Evolutionary conservation across 2,113 vertebrate genomes (phyloP), one percentile per base, ranked within the genome.

Genomic region (Urocynchramus pylzowi): DNA sequence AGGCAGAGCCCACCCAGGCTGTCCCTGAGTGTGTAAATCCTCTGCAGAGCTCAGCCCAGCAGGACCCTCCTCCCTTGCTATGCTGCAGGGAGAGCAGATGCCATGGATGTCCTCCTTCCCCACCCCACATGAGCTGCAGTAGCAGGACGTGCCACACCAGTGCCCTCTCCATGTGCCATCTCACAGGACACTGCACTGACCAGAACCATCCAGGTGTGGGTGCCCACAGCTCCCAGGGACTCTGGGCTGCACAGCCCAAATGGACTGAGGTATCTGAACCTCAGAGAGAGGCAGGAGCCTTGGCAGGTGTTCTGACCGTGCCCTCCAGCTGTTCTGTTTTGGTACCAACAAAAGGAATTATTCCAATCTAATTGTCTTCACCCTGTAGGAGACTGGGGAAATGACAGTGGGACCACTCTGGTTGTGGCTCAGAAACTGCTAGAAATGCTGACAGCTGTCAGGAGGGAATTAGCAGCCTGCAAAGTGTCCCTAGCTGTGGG

Each of bases 131-230:
- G 61, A 50, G 52, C 33, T 63, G 27, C 9, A 4, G 33, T 2
- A 31, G 35, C 52, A 86, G 83, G 35, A 76, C 0, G 28, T 65
- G 28, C 8, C 60, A 24, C 82, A 41, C 4, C 70, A 16, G 16
- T 16, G 70, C 15, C 31, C 12, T 3, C 27, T 3, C 30, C 16
- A 0, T 1, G 28, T 26, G 24, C 68, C n/a, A 4, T 3, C 50
- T 15, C 5, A 2, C 83, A 37, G 71, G 53, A 42, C 71, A 11
- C 42, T 13, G 71, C 71, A 17, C 53, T 13, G 53, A 7, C 9
- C 73, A 44, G 22, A 41, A 19, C 27, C 41, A 54, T 2, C 41
- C 69, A 41, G 18, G 2, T 2, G 41, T 10, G 16, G 35, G 7
- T 52, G 53, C 30, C 33, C 61, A 59, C 47, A n/a, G 37, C 52